Base-by-base conservation (phyloP, 2,888 invertebrate species). In the Onthophagus sagittarius region DNA sequence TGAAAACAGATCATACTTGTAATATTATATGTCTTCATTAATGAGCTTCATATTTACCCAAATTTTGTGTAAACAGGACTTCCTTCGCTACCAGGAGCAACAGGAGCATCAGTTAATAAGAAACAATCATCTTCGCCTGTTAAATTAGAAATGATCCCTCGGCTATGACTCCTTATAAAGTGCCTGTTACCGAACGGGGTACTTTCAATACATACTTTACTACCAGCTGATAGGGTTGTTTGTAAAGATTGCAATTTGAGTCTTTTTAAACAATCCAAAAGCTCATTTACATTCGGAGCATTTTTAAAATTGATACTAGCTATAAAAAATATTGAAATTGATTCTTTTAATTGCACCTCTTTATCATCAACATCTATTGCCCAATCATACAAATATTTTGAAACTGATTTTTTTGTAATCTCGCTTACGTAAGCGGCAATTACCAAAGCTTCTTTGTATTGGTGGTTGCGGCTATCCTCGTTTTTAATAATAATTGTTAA, bases 1-100 rank as follows among this genome's bases (percentile, higher is more conserved):
- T 67, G 3, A 31, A 67, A 67, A 3, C 23, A 23, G 23, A 23
- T 23, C n/a, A n/a, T 23, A 23, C 23, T 23, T 23, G 3, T 23
- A 23, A 23, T 23, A 3, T 23, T 2, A 23, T 23, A 23, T 23
- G 23, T 23, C 3, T 23, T 23, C 1, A 23, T 23, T 23, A 23
- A 23, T 23, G 2, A 23, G 3, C 23, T 23, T 23, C 3, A 2
- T 23, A 3, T 11, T 23, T 53, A 77, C 76, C 73, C 72, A 14
- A 71, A 63, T 70, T 76, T 72, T 67, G 81, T 73, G 80, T 88
- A 90, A 32, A 90, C 87, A 0, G 90, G 90, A 11, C 88, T 89
- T 0, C 90, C 90, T 82, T 90, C 90, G 14, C 88, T 88, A 9
- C 90, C 90, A 3, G 89, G 81, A 0, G 88, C 87, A 0, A 89